Evolutionary conservation across 1,140 invertebrate genomes (phyloP), one percentile per base, ranked within the genome.

Genomic region (Drosophila kikkawai): DNA sequence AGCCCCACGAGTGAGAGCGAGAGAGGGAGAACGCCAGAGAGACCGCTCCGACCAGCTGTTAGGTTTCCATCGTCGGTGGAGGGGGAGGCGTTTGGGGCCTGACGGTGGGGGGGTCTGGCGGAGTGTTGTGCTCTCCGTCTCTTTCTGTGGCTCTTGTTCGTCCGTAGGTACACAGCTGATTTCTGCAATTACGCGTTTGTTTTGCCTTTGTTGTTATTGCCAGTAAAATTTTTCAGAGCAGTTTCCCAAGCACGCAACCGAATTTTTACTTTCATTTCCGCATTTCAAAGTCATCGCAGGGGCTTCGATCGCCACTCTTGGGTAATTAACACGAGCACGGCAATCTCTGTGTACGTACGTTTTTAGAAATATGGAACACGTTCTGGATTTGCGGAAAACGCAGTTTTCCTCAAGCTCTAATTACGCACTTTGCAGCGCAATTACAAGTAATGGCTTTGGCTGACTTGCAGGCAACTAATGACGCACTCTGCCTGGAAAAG

Each of bases 141-240:
- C 51, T 74, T 59, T 66, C 56, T 82, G 68, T 45, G 57, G 7
- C 55, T 61, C 60, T 74, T 34, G 58, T 76, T 75, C 59, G 74
- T 83, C 79, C 82, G 83, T 91, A 80, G 86, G 84, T 92, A 92
- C 87, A 92, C 91, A 92, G 91, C 91, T 92, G 91, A 92, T 92
- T 92, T 92, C 91, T 91, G 91, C 91, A 87, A 90, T 87, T 91
- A 91, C 83, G 91, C 87, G 78, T 90, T 84, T 81, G 80, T 90
- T 88, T 91, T 90, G 80, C 83, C 84, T 82, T 86, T 86, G 71
- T 88, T 83, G 78, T 79, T 91, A 70, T 75, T 80, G 55, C 63
- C 66, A 47, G 47, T 84, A 60, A 67, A 56, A 60, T 50, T 88
- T 88, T 87, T 64, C 80, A 84, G 66, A 79, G 78, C 67, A 50